Base-by-base conservation (phyloP, 2,888 invertebrate species). In the Hermaeophaga mercurialis region DNA sequence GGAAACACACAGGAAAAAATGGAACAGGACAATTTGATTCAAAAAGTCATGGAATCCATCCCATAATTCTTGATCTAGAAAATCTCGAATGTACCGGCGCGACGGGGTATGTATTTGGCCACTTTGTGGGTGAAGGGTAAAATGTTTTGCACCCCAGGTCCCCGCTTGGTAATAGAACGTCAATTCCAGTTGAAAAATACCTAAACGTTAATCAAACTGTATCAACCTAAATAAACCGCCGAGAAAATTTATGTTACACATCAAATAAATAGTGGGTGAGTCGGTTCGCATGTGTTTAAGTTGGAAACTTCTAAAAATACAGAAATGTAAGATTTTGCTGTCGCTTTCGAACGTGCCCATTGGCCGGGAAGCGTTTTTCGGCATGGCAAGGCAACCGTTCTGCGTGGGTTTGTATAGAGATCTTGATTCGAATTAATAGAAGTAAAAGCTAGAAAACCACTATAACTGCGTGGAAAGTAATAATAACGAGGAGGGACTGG, bases 401-500 rank as follows among this genome's bases (percentile, higher is more conserved):
- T 56, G 63, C 64, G 69, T 71, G 66, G 70, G 65, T 58, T 52
- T 65, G 31, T 55, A 55, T 67, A 67, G 68, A 62, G 67, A 69
- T 68, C 63, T 61, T 65, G 69, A 67, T 69, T 70, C 65, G 67
- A 69, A 67, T 63, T 63, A n/a, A 66, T 66, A 68, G 67, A 68
- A 65, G 61, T 62, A 58, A 58, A 53, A 64, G 62, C 63, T 72
- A 73, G 74, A 74, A 75, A 75, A 69, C 75, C 71, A 72, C 75
- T 75, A 75, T 75, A 75, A 74, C 68, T 50, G 57, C 31, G 54
- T 43, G 44, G 55, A 65, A 69, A 63, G 63, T 67, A 63, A 63
- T 67, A 66, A 67, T 65, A 63, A 59, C 61, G 58, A 49, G 52
- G 47, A 36, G 56, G 39, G 49, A 54, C 47, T 33, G 36, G 17